These are phyloP conservation scores for Drosophila repleta DNA, from an alignment of 1,140 invertebrate species.

Conservation along the genomic window DNA sequence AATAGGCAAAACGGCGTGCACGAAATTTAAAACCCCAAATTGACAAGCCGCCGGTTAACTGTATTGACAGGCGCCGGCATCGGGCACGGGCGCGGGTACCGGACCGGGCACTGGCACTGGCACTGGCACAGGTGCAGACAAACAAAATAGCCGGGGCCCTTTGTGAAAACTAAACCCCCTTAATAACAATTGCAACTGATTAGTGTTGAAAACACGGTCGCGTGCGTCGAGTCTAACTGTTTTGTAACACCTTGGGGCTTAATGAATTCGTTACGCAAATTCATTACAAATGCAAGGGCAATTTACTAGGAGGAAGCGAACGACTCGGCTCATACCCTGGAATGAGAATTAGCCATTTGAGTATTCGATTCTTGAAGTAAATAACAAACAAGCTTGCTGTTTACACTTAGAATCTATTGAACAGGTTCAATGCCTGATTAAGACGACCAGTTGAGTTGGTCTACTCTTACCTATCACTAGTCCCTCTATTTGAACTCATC, in stretches of 20 bases:
- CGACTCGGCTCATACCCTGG: conserved; percentile 11
- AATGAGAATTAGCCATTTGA: background rate
- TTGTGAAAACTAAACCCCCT: too few species aligned
- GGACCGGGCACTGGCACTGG: too few species aligned
- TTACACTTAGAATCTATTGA: too few species aligned
- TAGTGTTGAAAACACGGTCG: conserved; percentile 54
- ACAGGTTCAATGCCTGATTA: too few species aligned
- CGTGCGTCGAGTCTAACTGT: conserved; percentile 37
- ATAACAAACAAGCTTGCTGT: too few species aligned
- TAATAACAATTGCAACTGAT: conserved; percentile 52
- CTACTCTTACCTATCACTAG: too few species aligned
- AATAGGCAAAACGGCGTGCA: conserved; percentile 33
- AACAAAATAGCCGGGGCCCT: background rate
- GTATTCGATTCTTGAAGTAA: too few species aligned
- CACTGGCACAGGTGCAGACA: conserved; percentile 26
- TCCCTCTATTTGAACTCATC: too few species aligned
- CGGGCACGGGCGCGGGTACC: too few species aligned
- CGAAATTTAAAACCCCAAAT: conserved; percentile 55
- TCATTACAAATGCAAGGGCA: conserved; percentile 17
- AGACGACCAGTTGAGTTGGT: too few species aligned
- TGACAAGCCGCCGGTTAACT: conserved; percentile 52
- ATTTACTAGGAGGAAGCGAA: background rate
- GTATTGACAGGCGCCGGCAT: conserved; percentile 40
- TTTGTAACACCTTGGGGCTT: conserved; percentile 46
- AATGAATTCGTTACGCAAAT: conserved; percentile 63